Base-by-base conservation (phyloP, 2,113 vertebrate genomes). In the Gyps fulvus region DNA sequence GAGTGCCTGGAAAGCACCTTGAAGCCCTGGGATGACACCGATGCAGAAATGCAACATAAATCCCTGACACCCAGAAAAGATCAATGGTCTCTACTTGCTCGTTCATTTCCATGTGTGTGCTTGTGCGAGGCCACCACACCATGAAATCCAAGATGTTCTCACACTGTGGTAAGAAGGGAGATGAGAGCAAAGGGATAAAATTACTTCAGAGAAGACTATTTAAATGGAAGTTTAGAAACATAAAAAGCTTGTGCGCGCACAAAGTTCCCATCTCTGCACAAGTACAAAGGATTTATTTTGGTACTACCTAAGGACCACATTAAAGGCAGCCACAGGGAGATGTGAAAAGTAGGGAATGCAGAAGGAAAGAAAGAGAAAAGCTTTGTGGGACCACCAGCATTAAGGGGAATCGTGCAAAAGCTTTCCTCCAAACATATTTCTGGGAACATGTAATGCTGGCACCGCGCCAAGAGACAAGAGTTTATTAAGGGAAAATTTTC, bases 361-460 rank as follows among this genome's bases (percentile, higher is more conserved):
- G 80, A 52, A 84, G 67, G 45, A 50, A 84, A 81, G 49, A 47
- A 74, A 89, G 61, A 63, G n/a, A 79, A 87, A 76, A 38, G 57
- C 62, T 92, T 72, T 72, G 83, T 34, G 66, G 70, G 91, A 91
- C 70, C 81, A 92, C 72, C 89, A 87, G 63, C 77, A 74, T 57
- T 77, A 95, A 92, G 87, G 73, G 93, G 61, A 93, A 89, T 49
- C 4, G 2, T 43, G 80, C 61, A 83, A 67, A 78, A 84, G 34
- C 66, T 93, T 69, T 77, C 54, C 74, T 97, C 77, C 91, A 83
- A 76, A 54, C 95, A 95, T 96, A 93, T 57, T 96, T 96, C 89
- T 95, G 93, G 78, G 86, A 82, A 58, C 55, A 82, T 23, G 92
- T 89, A 92, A 97, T 82, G 87, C 83, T 95, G 96, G 96, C 91